Evolutionary conservation across 2,888 invertebrate species (phyloP).

Genomic region (Himalopsyche anomala): DNA sequence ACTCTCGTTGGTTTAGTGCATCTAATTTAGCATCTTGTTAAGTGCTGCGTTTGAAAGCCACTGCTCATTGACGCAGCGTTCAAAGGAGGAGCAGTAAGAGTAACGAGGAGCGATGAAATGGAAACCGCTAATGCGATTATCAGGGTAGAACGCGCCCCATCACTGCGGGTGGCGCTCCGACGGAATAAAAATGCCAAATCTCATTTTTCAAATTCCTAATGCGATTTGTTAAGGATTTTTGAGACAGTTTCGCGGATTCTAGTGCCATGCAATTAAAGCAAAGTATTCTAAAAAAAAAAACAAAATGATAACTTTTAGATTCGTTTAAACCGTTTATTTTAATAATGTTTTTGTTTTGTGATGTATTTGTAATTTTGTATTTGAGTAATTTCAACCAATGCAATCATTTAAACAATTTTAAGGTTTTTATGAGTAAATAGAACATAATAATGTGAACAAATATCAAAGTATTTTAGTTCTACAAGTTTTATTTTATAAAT

Average conservation of each 20-base stretch:
- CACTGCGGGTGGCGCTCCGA: conserved; percentile 44
- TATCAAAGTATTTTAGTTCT: no score
- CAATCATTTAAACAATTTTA: no score
- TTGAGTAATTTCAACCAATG: no score
- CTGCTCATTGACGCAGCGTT: conserved; percentile 27
- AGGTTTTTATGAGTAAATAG: no score
- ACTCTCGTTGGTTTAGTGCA: not conserved
- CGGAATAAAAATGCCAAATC: conserved; percentile 54
- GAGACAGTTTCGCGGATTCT: conserved; percentile 32
- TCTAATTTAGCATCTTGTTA: conserved; percentile 3
- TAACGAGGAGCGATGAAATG: conserved; percentile 60
- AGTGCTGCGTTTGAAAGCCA: conserved; percentile 31
- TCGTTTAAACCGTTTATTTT: no score
- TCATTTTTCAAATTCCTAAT: conserved; percentile 56
- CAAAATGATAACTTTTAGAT: no score
- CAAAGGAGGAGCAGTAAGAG: conserved; percentile 54
- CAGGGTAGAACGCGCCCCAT: conserved; percentile 43
- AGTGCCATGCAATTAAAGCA: not conserved
- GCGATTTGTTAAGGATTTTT: conserved; percentile 46
- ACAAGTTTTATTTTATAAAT: no score
- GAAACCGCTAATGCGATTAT: conserved; percentile 64
- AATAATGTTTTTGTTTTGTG: no score
- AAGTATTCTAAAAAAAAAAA: not conserved
- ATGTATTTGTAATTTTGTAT: no score
- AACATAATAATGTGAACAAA: no score